phyloP scores from a whole-genome alignment of 2,113 vertebrate genomes.

The Strix aluco region DNA sequence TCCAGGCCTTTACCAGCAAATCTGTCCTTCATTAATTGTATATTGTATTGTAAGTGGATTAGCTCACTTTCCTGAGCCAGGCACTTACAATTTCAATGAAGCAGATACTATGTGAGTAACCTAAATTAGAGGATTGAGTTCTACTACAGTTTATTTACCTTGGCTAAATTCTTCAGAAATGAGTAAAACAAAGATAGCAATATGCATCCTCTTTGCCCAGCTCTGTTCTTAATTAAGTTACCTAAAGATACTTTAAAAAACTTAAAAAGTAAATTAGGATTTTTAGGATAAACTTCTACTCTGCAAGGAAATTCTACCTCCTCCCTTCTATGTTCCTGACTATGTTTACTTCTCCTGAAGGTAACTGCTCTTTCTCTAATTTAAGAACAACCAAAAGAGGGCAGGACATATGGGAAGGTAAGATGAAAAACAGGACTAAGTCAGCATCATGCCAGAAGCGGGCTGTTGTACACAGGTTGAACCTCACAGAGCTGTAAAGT shows the following conservation, averaged over 20 bases:
- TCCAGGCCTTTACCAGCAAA: not conserved
- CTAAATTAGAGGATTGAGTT: not conserved
- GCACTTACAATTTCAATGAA: not conserved
- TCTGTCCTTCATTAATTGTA: not conserved
- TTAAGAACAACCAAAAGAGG: not conserved
- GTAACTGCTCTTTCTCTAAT: not conserved
- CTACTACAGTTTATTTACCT: not conserved
- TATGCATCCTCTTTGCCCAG: not conserved
- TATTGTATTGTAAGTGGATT: not conserved
- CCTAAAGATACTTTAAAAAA: not conserved
- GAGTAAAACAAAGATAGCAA: not conserved
- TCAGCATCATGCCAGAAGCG: not conserved
- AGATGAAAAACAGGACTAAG: not conserved
- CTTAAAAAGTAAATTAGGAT: not conserved
- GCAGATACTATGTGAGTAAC: not conserved
- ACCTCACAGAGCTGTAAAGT: not conserved
- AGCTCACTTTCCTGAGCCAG: not conserved
- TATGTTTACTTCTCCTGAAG: not conserved
- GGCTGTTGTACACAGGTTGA: not conserved
- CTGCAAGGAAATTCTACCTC: not conserved
- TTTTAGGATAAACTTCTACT: not conserved
- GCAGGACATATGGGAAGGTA: not conserved
- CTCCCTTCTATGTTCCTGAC: not conserved
- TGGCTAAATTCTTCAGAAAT: not conserved
- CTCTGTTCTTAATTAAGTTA: not conserved